A percentile compares a stretch with the other conserved stretches of the same genome.
These are phyloP conservation scores for Calcarius lapponicus DNA, from an alignment of 2,797 vertebrate species.

Conservation along the genomic window DNA sequence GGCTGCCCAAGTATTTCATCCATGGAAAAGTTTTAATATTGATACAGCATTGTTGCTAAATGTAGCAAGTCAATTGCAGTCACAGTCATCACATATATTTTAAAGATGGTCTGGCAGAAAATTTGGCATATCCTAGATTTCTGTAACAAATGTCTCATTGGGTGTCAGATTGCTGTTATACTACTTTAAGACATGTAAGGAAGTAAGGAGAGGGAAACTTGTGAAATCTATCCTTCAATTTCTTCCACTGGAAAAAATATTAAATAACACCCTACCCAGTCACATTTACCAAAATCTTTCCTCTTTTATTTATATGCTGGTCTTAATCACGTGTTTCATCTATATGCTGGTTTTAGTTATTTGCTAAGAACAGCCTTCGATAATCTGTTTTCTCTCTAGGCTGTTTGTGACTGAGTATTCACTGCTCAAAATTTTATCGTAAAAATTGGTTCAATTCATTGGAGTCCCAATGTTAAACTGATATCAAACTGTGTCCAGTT, in stretches of 20 bases:
- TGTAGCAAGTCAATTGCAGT: slow-evolving; percentile 38
- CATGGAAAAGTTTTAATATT: slow-evolving; percentile 62
- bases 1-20: slow-evolving; percentile 62
- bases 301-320: background rate
- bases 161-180: background rate
- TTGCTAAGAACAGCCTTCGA: background rate
- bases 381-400: background rate
- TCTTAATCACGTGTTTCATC: background rate
- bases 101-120: slow-evolving; percentile 20
- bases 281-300: background rate
- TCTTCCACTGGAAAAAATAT: slow-evolving; percentile 10
- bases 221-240: background rate
- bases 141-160: background rate
- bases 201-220: slow-evolving; percentile 4
- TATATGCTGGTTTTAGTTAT: background rate
- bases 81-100: background rate
- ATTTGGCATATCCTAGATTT: slow-evolving; percentile 1
- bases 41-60: slow-evolving; percentile 65
- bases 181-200: background rate
- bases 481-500: background rate
- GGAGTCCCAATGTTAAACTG: background rate
- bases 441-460: background rate
- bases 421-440: background rate
- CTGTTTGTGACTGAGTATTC: background rate
- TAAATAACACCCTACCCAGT: background rate